Evolutionary conservation across 2,888 invertebrate genomes (phyloP).

Genomic region (Graphium colonna): DNA sequence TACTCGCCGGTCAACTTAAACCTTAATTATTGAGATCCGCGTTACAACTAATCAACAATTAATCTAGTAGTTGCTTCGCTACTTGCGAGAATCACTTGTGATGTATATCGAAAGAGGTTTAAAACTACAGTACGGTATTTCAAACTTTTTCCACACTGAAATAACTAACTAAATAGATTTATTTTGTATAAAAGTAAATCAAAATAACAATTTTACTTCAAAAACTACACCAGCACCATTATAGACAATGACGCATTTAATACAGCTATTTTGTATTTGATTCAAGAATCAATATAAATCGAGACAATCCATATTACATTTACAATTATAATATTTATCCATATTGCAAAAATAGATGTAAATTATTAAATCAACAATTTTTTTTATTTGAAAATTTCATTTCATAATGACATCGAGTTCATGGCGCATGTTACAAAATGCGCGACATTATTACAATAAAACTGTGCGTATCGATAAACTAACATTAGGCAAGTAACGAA

Average conservation of each 20-base stretch:
- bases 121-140: too few relatives aligned
- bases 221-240: background rate
- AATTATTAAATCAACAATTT: too few relatives aligned
- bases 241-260: background rate
- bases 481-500: background rate
- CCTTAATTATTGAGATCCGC: slow-evolving; percentile 44
- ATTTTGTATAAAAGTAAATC: background rate
- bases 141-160: background rate
- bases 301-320: too few relatives aligned
- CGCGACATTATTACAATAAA: background rate
- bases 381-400: too few relatives aligned
- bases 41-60: slow-evolving; percentile 41
- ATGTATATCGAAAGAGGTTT: background rate
- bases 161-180: too few relatives aligned
- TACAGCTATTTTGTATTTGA: too few relatives aligned
- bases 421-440: too few relatives aligned
- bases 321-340: too few relatives aligned
- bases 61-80: slow-evolving; percentile 2
- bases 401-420: too few relatives aligned
- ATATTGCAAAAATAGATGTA: too few relatives aligned
- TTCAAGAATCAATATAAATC: too few relatives aligned
- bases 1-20: slow-evolving; percentile 40
- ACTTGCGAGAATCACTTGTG: background rate
- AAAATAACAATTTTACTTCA: background rate
- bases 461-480: slow-evolving; percentile 1